Conservation (phyloP, 2,797 vertebrate genomes). For the Malurus splendens region DNA sequence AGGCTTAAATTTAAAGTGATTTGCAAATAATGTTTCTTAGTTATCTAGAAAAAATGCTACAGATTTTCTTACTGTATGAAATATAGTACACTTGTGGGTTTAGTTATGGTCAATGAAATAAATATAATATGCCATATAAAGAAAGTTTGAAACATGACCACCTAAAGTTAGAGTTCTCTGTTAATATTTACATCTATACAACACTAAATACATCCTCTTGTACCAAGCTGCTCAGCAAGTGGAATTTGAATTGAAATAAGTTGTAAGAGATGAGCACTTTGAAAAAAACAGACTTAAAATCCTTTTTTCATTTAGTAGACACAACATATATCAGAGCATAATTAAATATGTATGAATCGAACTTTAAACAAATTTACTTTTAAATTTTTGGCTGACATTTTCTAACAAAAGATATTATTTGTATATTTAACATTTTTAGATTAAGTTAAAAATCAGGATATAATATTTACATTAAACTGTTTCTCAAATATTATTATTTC, state of each 20-base stretch:
- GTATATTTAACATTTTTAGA: not conserved
- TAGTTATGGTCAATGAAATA: not conserved
- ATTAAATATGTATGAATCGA: slow-evolving; percentile 13
- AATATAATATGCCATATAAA: not conserved
- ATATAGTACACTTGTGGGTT: not conserved
- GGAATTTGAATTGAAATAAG: not conserved
- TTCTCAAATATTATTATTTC: not conserved
- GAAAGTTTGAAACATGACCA: not conserved
- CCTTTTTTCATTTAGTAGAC: not conserved
- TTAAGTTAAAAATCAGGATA: not conserved
- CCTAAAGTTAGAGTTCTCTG: not conserved
- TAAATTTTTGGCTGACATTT: not conserved
- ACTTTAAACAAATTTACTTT: not conserved
- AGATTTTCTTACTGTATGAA: not conserved
- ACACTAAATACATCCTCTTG: not conserved
- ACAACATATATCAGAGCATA: not conserved
- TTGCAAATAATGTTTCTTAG: not conserved
- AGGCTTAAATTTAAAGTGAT: not conserved
- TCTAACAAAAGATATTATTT: not conserved
- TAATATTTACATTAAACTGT: not conserved
- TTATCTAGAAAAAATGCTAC: not conserved
- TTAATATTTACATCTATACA: not conserved
- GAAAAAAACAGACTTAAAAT: not conserved
- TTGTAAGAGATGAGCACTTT: not conserved
- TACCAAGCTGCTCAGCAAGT: not conserved